Conservation (phyloP, 2,113 vertebrate species). For the Hepsetus odoe region DNA sequence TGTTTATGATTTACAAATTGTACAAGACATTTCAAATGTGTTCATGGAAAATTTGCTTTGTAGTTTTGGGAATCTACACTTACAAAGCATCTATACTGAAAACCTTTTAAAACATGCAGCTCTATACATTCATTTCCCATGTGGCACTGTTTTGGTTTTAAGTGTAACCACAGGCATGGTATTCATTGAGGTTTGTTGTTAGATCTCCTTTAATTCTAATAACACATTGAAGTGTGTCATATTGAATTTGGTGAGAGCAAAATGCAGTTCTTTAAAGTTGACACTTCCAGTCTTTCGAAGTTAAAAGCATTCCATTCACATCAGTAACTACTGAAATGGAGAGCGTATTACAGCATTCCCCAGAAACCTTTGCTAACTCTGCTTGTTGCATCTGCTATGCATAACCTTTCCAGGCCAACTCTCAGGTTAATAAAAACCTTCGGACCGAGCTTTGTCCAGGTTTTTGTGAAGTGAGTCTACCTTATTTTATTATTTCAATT, state of each 20-base stretch:
- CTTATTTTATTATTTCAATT: constrained; percentile 49
- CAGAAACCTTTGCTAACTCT: neutral
- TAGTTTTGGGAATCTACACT: neutral
- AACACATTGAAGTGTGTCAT: constrained; percentile 15
- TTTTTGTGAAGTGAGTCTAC: constrained; percentile 1
- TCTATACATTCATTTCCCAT: neutral
- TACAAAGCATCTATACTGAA: neutral
- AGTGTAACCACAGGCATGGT: constrained; percentile 5
- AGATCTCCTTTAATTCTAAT: constrained; percentile 34
- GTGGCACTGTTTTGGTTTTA: neutral
- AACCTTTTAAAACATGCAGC: neutral
- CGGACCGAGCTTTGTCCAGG: neutral
- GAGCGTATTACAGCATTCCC: constrained; percentile 5
- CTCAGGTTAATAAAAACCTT: constrained; percentile 37
- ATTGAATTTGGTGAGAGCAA: constrained; percentile 4
- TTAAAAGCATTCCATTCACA: neutral
- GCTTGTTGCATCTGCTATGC: neutral
- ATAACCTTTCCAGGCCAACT: neutral
- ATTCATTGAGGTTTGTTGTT: neutral
- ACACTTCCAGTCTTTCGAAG: neutral
- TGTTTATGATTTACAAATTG: neutral
- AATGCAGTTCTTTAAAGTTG: neutral
- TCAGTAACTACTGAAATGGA: neutral
- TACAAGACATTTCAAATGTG: neutral
- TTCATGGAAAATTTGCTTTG: neutral